phyloP scores from a whole-genome alignment of 2,797 vertebrate species.

The Mustela erminea region DNA sequence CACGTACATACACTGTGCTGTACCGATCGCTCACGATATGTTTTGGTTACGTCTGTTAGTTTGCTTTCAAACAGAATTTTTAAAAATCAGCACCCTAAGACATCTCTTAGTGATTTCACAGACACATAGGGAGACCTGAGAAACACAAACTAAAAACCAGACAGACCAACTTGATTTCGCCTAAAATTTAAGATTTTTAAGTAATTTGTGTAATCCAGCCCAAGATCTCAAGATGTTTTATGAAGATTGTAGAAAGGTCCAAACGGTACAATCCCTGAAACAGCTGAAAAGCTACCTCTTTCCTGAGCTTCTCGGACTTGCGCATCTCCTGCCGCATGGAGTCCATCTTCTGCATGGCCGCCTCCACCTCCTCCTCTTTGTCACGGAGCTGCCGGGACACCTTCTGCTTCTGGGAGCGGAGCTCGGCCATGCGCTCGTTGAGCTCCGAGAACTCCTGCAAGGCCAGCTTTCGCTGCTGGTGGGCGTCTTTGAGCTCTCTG shows the following conservation, averaged over 20 bases:
- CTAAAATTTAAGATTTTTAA: not conserved
- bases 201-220: accelerated
- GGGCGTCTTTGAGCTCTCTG: constrained; percentile 96
- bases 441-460: constrained; percentile 96
- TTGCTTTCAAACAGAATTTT: not conserved
- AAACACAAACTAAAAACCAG: not conserved
- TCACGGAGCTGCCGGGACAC: constrained; percentile 95
- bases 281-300: constrained; percentile 89
- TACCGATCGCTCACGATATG: accelerated
- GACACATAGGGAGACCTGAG: not conserved
- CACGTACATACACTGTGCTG: accelerated
- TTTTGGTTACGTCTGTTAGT: accelerated
- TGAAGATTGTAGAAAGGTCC: accelerated
- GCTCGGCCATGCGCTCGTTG: constrained; percentile 94
- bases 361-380: constrained; percentile 96
- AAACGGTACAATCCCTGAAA: accelerated
- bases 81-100: not conserved
- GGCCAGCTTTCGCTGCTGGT: constrained; percentile 95
- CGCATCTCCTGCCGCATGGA: constrained; percentile 94
- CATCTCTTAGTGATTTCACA: not conserved
- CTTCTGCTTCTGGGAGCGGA: constrained; percentile 95
- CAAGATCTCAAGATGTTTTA: not conserved
- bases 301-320: constrained; percentile 94
- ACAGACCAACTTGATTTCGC: not conserved
- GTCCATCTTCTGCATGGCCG: constrained; percentile 94